Percentiles rank a stretch among this genome's conserved stretches.
Conservation (phyloP, 1,140 invertebrate genomes). For the Holcopasites calliopsidis region DNA sequence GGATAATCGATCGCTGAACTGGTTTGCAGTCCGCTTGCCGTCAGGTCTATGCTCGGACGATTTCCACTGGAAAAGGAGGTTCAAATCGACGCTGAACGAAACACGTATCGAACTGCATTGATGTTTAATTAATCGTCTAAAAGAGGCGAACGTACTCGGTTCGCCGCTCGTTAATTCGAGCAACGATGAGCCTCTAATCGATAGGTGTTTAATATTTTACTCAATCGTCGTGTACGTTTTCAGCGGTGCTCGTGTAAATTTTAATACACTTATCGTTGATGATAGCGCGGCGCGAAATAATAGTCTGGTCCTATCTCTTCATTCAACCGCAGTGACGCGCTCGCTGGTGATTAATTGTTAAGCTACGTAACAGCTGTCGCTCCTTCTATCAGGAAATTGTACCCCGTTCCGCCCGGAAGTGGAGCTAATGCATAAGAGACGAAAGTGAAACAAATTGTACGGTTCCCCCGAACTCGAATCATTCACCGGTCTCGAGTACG, state of each 20-base stretch:
- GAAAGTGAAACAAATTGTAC: too few relatives aligned
- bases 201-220: background rate
- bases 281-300: background rate
- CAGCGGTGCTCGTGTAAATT: background rate
- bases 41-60: background rate
- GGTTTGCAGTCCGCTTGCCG: too few relatives aligned
- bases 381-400: background rate
- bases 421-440: too few relatives aligned
- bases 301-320: background rate
- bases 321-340: background rate
- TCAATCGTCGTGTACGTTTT: background rate
- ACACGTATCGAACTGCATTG: background rate
- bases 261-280: constrained; percentile 1
- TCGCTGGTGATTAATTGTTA: constrained; percentile 20
- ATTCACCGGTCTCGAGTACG: too few relatives aligned
- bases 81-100: background rate
- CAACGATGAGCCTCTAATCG: background rate
- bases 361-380: background rate
- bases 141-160: background rate
- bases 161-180: background rate
- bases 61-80: too few relatives aligned
- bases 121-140: constrained; percentile 23
- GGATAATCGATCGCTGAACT: constrained; percentile 1
- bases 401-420: too few relatives aligned
- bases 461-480: too few relatives aligned